Evolutionary conservation across 2,113 vertebrate genomes (phyloP).

Genomic region (Bujurquina vittata): DNA sequence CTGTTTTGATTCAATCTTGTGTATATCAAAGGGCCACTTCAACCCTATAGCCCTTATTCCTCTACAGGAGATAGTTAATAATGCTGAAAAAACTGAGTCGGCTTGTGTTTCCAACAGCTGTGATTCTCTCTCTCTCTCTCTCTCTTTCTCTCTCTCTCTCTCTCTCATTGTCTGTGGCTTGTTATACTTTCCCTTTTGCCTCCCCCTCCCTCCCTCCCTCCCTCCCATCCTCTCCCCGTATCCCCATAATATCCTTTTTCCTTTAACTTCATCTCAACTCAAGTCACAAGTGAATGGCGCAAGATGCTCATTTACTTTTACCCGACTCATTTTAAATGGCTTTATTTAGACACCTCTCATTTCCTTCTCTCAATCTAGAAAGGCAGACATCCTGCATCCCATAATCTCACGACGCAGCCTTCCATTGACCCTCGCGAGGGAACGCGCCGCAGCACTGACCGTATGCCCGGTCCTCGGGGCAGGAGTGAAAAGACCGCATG

Average conservation of each 20-base stretch:
- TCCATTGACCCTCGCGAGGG: conserved; percentile 58
- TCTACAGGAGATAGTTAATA: conserved; percentile 50
- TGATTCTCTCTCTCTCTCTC: not conserved
- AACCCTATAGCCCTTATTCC: conserved; percentile 7
- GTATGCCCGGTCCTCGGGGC: conserved; percentile 19
- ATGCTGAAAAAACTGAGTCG: conserved; percentile 16
- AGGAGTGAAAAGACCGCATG: conserved; percentile 17
- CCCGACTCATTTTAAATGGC: conserved; percentile 75
- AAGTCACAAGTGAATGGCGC: conserved; percentile 20
- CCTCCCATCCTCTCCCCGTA: not conserved
- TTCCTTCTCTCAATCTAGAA: conserved; percentile 72
- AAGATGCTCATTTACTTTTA: conserved; percentile 32
- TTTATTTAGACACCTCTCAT: conserved; percentile 83
- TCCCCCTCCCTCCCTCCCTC: not conserved
- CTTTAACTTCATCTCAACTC: conserved; percentile 19
- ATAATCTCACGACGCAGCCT: conserved; percentile 69
- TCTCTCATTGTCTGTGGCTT: not conserved
- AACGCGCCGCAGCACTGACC: conserved; percentile 24
- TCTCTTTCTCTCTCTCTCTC: not conserved
- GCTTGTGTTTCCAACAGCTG: conserved; percentile 43
- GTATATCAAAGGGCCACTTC: not conserved
- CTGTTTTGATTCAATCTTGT: not conserved
- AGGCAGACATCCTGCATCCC: conserved; percentile 73
- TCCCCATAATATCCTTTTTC: conserved; percentile 14
- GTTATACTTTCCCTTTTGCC: not conserved